Evolutionary conservation across 2,888 invertebrate species (phyloP), one percentile per base, ranked within the genome.

Genomic region (Drosophila longiperda): DNA sequence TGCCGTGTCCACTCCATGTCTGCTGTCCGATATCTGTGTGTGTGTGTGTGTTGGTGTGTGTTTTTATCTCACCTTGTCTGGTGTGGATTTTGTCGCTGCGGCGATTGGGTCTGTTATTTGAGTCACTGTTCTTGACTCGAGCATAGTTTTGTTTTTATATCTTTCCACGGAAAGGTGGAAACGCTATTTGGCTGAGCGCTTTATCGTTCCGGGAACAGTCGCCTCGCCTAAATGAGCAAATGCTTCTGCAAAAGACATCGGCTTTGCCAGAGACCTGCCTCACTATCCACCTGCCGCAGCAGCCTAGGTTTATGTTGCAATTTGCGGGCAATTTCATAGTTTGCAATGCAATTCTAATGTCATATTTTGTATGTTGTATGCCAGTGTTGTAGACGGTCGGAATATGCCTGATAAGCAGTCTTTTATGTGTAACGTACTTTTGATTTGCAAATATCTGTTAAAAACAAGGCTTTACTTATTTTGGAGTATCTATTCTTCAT

Each of bases 241-340:
- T 49, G 48, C 11, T n/a, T 32, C 50, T 80, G 81, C 57, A 72
- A 45, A 55, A 74, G 85, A 81, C 78, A 55, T 69, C 17, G 59
- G 9, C 45, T 54, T 20, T 54, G 54, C 42, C 55, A 66, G 36
- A 72, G 72, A 70, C 69, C 73, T 67, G 52, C 48, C 65, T 20
- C 58, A 59, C 33, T 26, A 36, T 20, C 15, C 38, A 8, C 9
- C 48, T 20, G 23, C 33, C 7, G 9, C 5, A 17, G 50, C 23
- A 40, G 48, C 8, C 65, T 20, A 65, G 15, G 36, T 26, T 36
- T 55, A 50, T 55, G 29, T 65, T 52, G 36, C 40, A 23, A 34
- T 62, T 29, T 32, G 57, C 58, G 50, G 29, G 34, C 9, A 36
- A 58, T 65, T 65, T 40, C 15, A 65, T 53, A 38, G 23, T 38